Evolutionary conservation across 2,888 invertebrate species (phyloP), one percentile per base, ranked within the genome.

Genomic region (Aporophyla nigra): DNA sequence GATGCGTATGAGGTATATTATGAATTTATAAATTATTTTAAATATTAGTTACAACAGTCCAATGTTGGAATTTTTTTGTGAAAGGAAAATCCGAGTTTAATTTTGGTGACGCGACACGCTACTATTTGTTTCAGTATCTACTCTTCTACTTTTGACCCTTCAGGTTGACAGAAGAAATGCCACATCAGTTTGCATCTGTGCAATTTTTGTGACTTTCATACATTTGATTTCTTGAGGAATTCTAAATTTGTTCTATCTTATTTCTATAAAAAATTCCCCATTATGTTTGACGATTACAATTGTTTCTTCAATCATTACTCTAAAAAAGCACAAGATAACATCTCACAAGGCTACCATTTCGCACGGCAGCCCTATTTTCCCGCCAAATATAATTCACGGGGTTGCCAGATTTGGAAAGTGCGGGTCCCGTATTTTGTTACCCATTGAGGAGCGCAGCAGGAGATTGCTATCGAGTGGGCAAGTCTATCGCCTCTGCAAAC

Each of bases 401-500:
- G 91, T 82, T 89, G 88, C 89, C 88, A 89, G 88, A 86, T 86
- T 87, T 85, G 83, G 84, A 72, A 84, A 85, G 90, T 93, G 93
- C 94, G 92, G 92, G 92, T 84, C 93, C 92, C 92, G 91, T 91
- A 92, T 92, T 88, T 88, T 79, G 90, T 87, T 88, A 78, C 86
- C 88, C 84, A 88, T 88, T 88, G 86, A 88, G 84, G 19, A 76
- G 78, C 90, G 80, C 91, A 85, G 89, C 91, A 90, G 92, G 92
- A 92, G 93, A 93, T 90, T 89, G 90, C 89, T 89, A 93, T 94
- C 94, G 88, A 91, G 92, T 90, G 91, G 90, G 88, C 85, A 87
- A 88, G 90, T 88, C 90, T 90, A 90, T 91, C 92, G 91, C 90
- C 91, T 91, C 85, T 78, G 84, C 88, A 88, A 88, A 88, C 87